Evolutionary conservation across 2,888 invertebrate genomes (phyloP).

Genomic region (Alentia gelatinosa): DNA sequence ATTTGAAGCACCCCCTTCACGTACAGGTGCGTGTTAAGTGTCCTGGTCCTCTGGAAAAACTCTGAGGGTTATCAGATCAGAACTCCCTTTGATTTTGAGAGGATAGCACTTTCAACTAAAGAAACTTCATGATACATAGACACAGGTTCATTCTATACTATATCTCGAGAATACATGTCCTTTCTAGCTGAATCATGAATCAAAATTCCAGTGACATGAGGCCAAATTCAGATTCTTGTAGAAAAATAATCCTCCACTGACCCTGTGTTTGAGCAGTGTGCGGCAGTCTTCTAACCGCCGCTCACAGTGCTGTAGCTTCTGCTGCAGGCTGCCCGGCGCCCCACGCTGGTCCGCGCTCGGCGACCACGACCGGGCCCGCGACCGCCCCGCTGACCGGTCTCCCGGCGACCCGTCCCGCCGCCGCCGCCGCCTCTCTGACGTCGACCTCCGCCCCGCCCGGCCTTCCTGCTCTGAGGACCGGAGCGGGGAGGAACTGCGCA

Average conservation of each 20-base stretch:
- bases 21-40: too few species aligned
- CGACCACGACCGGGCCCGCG: not conserved
- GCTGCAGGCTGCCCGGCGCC: constrained; percentile 28
- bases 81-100: too few species aligned
- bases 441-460: not conserved
- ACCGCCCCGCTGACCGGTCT: not conserved
- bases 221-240: too few species aligned
- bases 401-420: not conserved
- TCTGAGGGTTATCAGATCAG: too few species aligned
- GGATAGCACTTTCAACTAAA: too few species aligned
- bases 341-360: not conserved
- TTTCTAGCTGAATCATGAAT: too few species aligned
- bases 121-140: too few species aligned
- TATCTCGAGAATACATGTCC: too few species aligned
- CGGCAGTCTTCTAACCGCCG: constrained; percentile 70
- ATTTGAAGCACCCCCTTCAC: too few species aligned
- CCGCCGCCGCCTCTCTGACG: not conserved
- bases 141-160: too few species aligned
- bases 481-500: not conserved
- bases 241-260: constrained; percentile 59
- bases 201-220: too few species aligned
- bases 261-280: constrained; percentile 72
- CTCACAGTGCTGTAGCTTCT: constrained; percentile 66
- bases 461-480: not conserved
- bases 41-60: too few species aligned